Percentiles rank a stretch among this genome's conserved stretches.
Conservation (phyloP, 1,140 invertebrate genomes). For the Anoplophora glabripennis region DNA sequence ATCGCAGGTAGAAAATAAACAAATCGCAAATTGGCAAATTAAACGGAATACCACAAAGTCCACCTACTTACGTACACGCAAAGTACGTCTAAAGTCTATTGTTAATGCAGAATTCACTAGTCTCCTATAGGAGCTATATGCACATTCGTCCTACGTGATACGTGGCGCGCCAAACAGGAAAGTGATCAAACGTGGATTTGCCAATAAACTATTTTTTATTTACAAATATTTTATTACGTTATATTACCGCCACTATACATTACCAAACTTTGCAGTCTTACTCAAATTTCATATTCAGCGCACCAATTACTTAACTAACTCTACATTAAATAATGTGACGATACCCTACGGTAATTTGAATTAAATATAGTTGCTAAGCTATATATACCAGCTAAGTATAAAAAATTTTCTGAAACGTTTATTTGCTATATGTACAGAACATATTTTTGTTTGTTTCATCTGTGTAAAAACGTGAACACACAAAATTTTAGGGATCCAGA, state of each 20-base stretch:
- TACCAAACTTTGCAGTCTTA: no score
- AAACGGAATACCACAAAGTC: constrained; percentile 25
- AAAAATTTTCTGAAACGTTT: no score
- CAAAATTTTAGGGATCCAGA: no score
- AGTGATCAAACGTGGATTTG: no score
- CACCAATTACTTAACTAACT: neutral
- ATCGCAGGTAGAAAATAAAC: constrained; percentile 18
- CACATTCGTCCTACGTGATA: constrained; percentile 29
- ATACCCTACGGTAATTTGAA: neutral
- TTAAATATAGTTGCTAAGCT: neutral
- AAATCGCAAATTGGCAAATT: constrained; percentile 42
- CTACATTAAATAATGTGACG: constrained; percentile 24
- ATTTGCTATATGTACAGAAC: no score
- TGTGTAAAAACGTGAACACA: no score
- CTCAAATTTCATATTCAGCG: neutral
- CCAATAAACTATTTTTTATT: no score
- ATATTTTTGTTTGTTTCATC: no score
- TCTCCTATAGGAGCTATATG: constrained; percentile 18
- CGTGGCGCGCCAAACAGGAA: no score
- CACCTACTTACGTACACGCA: constrained; percentile 39
- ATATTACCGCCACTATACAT: no score
- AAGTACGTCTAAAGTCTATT: constrained; percentile 34
- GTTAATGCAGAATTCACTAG: constrained; percentile 34
- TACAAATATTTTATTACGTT: no score
- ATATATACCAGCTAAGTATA: no score